A percentile compares a stretch with the other conserved stretches of the same genome.
These are phyloP conservation scores for Nephrotoma appendiculata DNA, from an alignment of 2,888 invertebrate genomes.

Conservation along the genomic window DNA sequence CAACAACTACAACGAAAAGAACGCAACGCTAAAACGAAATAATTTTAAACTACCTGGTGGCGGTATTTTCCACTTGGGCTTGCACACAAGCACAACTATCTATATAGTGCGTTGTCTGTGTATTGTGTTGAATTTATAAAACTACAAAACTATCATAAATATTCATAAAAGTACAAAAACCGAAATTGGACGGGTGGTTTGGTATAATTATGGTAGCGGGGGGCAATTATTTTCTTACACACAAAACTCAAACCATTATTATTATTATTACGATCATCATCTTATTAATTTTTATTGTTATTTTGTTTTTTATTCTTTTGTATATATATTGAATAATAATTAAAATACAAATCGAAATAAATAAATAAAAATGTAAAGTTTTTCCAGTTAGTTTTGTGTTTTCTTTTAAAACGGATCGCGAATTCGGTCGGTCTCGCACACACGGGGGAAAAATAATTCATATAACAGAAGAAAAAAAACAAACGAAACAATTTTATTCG, in stretches of 20 bases:
- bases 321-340: not conserved
- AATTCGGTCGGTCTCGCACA: not conserved
- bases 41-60: not conserved
- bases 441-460: not conserved
- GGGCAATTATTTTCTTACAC: not conserved
- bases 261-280: not conserved
- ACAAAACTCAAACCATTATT: not conserved
- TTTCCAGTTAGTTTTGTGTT: not conserved
- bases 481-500: not conserved
- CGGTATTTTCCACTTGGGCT: not conserved
- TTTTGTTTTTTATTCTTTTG: not conserved
- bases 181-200: not conserved
- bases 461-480: not conserved
- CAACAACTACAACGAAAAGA: not conserved
- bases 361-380: not conserved
- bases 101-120: not conserved
- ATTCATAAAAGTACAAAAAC: not conserved
- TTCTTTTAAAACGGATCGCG: not conserved
- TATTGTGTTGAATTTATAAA: too few species aligned
- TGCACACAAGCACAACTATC: not conserved
- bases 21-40: not conserved
- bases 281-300: not conserved
- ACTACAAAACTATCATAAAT: not conserved
- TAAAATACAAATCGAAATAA: not conserved
- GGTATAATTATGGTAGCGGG: not conserved